A percentile compares a stretch with the other conserved stretches of the same genome.
phyloP scores from a whole-genome alignment of 2,113 vertebrate species.

The Emydura subglobosa region DNA sequence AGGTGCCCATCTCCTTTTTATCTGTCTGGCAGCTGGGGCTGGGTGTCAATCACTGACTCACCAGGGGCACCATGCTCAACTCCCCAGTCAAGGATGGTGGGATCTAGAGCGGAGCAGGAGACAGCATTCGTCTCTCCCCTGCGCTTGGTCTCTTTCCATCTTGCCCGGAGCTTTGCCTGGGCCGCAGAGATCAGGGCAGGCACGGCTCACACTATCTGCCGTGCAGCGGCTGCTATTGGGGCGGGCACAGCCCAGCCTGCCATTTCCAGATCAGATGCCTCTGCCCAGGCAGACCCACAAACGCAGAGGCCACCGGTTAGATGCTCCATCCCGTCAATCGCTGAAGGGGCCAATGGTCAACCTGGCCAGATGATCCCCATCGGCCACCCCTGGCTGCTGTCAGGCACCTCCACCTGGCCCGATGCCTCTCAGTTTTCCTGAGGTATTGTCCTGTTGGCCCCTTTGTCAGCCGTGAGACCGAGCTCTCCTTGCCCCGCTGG shows the following conservation, averaged over 20 bases:
- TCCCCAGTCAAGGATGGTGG: neutral
- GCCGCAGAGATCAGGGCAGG: neutral
- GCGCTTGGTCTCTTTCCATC: neutral
- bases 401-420: neutral
- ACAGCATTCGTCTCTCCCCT: neutral
- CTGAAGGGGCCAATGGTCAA: neutral
- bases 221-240: neutral
- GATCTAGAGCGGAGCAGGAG: neutral
- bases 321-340: too few species aligned
- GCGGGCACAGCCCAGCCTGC: neutral
- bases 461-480: neutral
- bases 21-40: neutral
- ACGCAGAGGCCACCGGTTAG: neutral
- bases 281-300: neutral
- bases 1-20: neutral
- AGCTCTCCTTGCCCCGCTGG: neutral
- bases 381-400: neutral
- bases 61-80: neutral
- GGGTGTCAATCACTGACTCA: neutral
- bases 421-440: neutral
- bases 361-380: neutral
- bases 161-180: neutral
- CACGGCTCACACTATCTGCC: neutral
- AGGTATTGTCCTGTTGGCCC: neutral
- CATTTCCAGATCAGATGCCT: neutral